Evolutionary conservation across 2,888 invertebrate species (phyloP), one percentile per base, ranked within the genome.

Genomic region (Odiellus spinosus): DNA sequence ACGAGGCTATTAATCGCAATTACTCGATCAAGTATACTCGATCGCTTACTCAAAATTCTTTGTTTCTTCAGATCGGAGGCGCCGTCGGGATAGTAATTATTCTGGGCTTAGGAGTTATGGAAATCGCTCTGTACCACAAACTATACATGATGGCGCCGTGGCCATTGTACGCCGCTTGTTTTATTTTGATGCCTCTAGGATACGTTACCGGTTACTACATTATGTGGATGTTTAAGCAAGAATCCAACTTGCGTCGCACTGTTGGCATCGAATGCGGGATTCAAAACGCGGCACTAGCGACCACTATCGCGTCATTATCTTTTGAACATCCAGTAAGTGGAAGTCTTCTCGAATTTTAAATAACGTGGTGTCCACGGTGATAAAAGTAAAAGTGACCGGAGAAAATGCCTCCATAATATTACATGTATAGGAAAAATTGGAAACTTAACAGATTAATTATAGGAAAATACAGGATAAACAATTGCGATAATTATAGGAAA

Each of bases 271-370:
- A 63, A 50, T 61, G 61, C 2, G 60, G 62, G 20, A 58, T 61
- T 20, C 63, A 63, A 45, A 63, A 63, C 44, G 60, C 61, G 21
- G 61, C 60, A 0, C 54, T 62, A n/a, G 62, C 63, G n/a, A 56
- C 63, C 51, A 60, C 63, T 6, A 54, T 63, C 43, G 55, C 62
- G 14, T 57, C 59, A n/a, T 46, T 63, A 20, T 59, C 60, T 6
- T 63, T 59, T 45, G 56, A 4, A 8, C 26, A 26, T 26, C 26
- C 26, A 8, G 26, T 26, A 26, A 26, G 26, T 6, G 12, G 6
- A 38, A 20, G 17, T 15, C 20, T 43, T 2, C 32, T n/a, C n/a
- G n/a, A n/a, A n/a, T n/a, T n/a, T n/a, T n/a, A n/a, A n/a, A n/a
- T n/a, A n/a, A n/a, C n/a, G n/a, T n/a, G n/a, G n/a, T n/a, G n/a